phyloP scores from a whole-genome alignment of 2,888 invertebrate genomes.

The Cetonia aurata region DNA sequence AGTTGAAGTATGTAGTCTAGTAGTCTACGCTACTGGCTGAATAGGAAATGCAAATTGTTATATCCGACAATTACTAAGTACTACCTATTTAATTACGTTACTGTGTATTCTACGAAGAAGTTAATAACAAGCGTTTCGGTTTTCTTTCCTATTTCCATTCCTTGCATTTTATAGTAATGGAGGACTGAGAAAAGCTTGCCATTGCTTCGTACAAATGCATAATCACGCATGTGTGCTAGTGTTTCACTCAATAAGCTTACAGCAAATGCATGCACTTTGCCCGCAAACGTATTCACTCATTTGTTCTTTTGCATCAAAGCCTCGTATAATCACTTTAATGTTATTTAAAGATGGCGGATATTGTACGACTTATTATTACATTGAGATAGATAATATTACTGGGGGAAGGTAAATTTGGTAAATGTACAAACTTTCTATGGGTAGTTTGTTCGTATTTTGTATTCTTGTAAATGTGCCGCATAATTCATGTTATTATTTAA shows the following conservation, averaged over 20 bases:
- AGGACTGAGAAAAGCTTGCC: no score
- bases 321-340: no score
- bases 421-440: background rate
- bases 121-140: slow-evolving; percentile 1
- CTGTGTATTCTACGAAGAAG: slow-evolving; percentile 11
- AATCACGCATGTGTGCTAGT: no score
- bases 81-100: slow-evolving; percentile 21
- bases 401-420: no score
- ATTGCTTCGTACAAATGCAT: no score
- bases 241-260: no score
- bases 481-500: slow-evolving; percentile 2
- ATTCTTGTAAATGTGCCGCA: background rate
- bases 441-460: background rate
- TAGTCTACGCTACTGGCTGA: slow-evolving; percentile 4
- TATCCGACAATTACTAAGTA: slow-evolving; percentile 18
- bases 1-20: background rate
- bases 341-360: no score
- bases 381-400: no score
- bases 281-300: no score
- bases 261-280: no score
- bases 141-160: slow-evolving; percentile 2
- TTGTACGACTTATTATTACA: no score
- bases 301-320: no score
- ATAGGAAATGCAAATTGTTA: slow-evolving; percentile 10
- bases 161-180: slow-evolving; percentile 5